Percentiles rank a stretch among this genome's conserved stretches.
These are phyloP conservation scores for Pelochelys cantorii DNA, from an alignment of 2,797 vertebrate species.

Conservation along the genomic window DNA sequence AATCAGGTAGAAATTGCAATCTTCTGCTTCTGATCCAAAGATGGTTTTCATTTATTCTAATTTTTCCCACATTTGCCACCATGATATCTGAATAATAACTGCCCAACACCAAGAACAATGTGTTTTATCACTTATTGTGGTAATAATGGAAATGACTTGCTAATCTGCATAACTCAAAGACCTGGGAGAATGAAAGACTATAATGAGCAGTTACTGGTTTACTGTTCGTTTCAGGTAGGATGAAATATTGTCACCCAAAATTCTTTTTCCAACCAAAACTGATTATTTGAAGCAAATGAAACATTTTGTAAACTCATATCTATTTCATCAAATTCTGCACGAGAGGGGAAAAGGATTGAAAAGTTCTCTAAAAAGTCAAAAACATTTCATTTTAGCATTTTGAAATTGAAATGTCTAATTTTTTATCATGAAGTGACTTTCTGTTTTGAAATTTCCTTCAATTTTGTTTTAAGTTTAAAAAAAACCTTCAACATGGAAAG, in stretches of 20 bases:
- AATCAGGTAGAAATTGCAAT: neutral
- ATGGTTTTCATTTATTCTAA: neutral
- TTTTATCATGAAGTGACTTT: neutral
- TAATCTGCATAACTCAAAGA: neutral
- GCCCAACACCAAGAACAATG: neutral
- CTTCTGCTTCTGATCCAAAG: neutral
- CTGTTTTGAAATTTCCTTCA: neutral
- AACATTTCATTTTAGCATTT: neutral
- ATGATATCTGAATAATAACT: neutral
- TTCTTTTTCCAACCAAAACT: neutral
- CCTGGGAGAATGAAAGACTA: neutral
- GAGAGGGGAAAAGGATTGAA: too few relatives aligned
- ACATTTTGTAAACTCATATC: neutral
- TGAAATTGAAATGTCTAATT: neutral
- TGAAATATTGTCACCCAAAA: neutral
- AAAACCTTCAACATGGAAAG: neutral
- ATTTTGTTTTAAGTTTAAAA: neutral
- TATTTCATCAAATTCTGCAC: neutral
- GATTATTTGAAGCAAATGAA: neutral
- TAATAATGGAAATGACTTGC: neutral
- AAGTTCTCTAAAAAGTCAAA: neutral
- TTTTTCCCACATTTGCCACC: neutral
- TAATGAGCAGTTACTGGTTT: neutral
- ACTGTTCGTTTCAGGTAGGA: neutral
- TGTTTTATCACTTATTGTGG: neutral